A percentile compares a stretch with the other conserved stretches of the same genome.
Conservation (phyloP, 1,140 invertebrate genomes). For the Antheraea mylitta region DNA sequence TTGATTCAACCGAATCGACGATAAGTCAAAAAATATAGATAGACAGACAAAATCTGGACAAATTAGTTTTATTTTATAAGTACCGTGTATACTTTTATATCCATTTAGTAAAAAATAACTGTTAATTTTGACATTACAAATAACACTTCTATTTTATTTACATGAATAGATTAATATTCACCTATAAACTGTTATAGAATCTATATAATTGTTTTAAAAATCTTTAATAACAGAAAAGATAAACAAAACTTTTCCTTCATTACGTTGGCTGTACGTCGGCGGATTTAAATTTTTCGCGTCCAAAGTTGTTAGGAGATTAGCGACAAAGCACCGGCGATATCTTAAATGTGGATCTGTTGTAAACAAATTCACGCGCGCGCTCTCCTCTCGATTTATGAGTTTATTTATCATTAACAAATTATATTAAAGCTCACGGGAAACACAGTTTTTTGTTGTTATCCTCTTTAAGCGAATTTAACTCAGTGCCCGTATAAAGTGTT, state of each 20-base stretch:
- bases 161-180: too few species aligned
- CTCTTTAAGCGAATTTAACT: constrained; percentile 36
- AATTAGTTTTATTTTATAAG: too few species aligned
- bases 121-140: too few species aligned
- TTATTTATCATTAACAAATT: constrained; percentile 81
- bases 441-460: constrained; percentile 52
- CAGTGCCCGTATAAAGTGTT: constrained; percentile 29
- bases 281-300: constrained; percentile 71
- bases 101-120: too few species aligned
- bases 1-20: too few species aligned
- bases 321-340: constrained; percentile 69
- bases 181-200: too few species aligned
- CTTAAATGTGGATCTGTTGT: constrained; percentile 77
- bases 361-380: constrained; percentile 71
- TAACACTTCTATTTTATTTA: too few species aligned
- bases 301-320: constrained; percentile 75
- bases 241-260: constrained; percentile 58
- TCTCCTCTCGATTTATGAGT: constrained; percentile 73
- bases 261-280: constrained; percentile 45
- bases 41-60: too few species aligned
- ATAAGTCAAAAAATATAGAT: too few species aligned
- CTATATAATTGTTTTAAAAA: too few species aligned
- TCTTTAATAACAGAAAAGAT: background rate
- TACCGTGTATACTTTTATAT: too few species aligned
- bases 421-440: constrained; percentile 61